phyloP scores from a whole-genome alignment of 2,888 invertebrate species.

The Ecliptopera silaceata region DNA sequence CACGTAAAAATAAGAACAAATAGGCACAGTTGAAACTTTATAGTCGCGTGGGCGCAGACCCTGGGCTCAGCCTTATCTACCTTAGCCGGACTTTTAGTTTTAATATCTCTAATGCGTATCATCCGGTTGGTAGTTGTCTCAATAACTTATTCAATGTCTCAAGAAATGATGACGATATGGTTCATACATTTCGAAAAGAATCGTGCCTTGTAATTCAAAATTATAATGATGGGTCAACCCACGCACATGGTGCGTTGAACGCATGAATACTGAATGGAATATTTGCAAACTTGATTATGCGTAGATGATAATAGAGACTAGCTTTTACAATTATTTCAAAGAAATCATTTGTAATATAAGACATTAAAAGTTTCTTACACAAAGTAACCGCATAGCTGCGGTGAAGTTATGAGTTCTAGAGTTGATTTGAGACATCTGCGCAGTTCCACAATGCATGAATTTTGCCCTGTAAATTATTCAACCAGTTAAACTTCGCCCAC shows the following conservation, averaged over 20 bases:
- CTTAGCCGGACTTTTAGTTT: conserved; percentile 52
- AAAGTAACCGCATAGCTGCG: not conserved
- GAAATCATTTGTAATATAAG: not conserved
- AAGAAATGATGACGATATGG: conserved; percentile 42
- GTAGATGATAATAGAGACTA: conserved; percentile 17
- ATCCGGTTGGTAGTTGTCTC: conserved; percentile 41
- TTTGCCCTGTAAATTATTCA: conserved; percentile 58
- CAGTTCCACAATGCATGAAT: conserved; percentile 44
- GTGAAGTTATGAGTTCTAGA: conserved; percentile 17
- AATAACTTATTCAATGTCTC: conserved; percentile 48
- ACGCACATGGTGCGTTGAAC: conserved; percentile 44
- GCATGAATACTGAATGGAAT: conserved; percentile 44
- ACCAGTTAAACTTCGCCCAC: conserved; percentile 51
- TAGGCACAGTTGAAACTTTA: conserved; percentile 44
- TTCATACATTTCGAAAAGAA: conserved; percentile 46
- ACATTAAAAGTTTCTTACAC: not conserved
- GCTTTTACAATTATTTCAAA: not conserved
- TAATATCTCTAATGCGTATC: conserved; percentile 49
- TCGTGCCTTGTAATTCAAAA: conserved; percentile 48
- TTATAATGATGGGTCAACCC: conserved; percentile 50
- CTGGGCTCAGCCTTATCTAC: conserved; percentile 48
- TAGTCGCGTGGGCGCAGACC: conserved; percentile 48
- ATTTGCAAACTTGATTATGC: conserved; percentile 26
- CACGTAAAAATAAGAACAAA: conserved; percentile 50
- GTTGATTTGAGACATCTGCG: conserved; percentile 36